Percentiles rank a stretch among this genome's conserved stretches.
Conservation (phyloP, 1,140 invertebrate species). For the Antheraea mylitta region DNA sequence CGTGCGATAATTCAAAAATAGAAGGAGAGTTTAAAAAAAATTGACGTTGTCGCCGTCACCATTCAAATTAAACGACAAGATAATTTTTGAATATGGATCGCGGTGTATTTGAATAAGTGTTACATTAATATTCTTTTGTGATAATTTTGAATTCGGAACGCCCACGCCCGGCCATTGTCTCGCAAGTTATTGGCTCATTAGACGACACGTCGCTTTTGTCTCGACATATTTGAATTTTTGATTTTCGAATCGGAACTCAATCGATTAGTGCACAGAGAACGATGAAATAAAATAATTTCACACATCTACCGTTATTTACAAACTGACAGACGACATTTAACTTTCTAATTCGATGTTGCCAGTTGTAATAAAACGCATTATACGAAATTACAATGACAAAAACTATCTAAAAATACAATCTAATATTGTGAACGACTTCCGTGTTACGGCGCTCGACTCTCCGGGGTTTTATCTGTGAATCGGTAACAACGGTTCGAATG, state of each 20-base stretch:
- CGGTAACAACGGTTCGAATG: conserved; percentile 15
- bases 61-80: conserved; percentile 62
- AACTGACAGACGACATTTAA: not conserved
- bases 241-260: conserved; percentile 56
- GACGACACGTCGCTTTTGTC: conserved; percentile 56
- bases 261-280: conserved; percentile 11
- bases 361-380: conserved; percentile 5
- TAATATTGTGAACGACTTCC: conserved; percentile 10
- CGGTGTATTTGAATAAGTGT: conserved; percentile 73
- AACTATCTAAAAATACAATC: conserved; percentile 25
- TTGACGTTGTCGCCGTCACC: conserved; percentile 48
- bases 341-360: conserved; percentile 2
- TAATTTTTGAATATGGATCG: conserved; percentile 68
- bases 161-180: conserved; percentile 70
- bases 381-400: conserved; percentile 28
- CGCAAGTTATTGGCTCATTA: conserved; percentile 76
- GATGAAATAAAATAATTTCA: not conserved
- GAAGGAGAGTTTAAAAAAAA: conserved; percentile 19
- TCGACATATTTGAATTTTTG: conserved; percentile 59
- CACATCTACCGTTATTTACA: not conserved
- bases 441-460: not conserved
- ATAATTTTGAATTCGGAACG: conserved; percentile 67
- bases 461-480: conserved; percentile 3
- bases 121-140: conserved; percentile 76
- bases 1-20: conserved; percentile 56